Evolutionary conservation across 1,140 invertebrate species (phyloP).

Genomic region (Saccostrea glomerata): DNA sequence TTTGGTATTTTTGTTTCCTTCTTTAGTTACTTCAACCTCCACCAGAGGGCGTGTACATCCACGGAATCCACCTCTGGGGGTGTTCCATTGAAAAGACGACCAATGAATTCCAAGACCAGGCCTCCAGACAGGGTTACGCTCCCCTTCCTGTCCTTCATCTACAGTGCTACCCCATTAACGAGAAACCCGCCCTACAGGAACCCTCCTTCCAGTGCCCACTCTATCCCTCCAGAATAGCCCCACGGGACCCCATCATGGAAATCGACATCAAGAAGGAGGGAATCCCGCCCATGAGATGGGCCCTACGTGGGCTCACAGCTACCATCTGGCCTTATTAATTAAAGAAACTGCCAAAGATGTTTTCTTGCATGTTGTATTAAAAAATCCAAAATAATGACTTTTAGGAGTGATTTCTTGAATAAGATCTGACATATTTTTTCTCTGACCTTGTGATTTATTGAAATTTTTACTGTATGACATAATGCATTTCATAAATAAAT

Average conservation of each 20-base stretch:
- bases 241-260: slow-evolving; percentile 75
- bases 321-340: slow-evolving; percentile 67
- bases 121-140: slow-evolving; percentile 72
- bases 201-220: slow-evolving; percentile 75
- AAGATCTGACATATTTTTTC: background rate
- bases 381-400: background rate
- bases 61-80: slow-evolving; percentile 78
- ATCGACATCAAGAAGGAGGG: slow-evolving; percentile 76
- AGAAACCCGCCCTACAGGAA: slow-evolving; percentile 74
- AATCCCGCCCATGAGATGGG: slow-evolving; percentile 75
- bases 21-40: slow-evolving; percentile 78
- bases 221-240: slow-evolving; percentile 72
- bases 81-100: slow-evolving; percentile 79
- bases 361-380: background rate
- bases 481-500: background rate
- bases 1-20: background rate
- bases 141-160: slow-evolving; percentile 77
- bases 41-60: slow-evolving; percentile 79
- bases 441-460: background rate
- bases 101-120: slow-evolving; percentile 76
- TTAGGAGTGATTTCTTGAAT: background rate
- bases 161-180: slow-evolving; percentile 75
- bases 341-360: background rate
- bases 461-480: background rate
- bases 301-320: slow-evolving; percentile 76